Conservation (phyloP, 2,888 invertebrate genomes). For the Volucella inflata region DNA sequence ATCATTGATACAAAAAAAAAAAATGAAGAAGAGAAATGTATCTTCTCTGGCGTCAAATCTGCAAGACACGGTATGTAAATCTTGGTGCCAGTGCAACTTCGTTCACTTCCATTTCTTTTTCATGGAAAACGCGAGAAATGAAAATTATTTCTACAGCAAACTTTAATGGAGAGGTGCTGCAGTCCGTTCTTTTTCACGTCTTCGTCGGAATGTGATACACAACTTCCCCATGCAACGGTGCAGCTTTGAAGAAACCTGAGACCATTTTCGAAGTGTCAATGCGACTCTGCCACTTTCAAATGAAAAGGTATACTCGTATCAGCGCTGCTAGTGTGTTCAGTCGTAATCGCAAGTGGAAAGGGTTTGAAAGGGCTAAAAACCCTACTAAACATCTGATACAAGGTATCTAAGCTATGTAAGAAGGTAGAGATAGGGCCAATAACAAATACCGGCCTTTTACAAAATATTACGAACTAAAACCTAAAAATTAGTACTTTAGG, state of each 20-base stretch:
- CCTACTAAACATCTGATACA: too few species aligned
- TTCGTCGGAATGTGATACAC: slow-evolving; percentile 2
- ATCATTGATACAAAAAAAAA: not conserved
- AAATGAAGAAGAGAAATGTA: not conserved
- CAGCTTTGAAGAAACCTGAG: slow-evolving; percentile 49
- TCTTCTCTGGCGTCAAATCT: slow-evolving; percentile 21
- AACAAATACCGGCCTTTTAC: too few species aligned
- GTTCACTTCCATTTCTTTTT: slow-evolving; percentile 4
- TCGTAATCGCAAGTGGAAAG: not conserved
- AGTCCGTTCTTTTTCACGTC: not conserved
- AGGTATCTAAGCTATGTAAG: too few species aligned
- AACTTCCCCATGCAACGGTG: not conserved
- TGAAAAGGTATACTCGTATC: slow-evolving; percentile 37
- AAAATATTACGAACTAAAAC: too few species aligned
- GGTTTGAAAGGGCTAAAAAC: too few species aligned
- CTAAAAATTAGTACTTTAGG: too few species aligned
- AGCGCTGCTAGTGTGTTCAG: not conserved
- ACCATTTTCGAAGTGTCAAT: slow-evolving; percentile 20
- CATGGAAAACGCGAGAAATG: slow-evolving; percentile 4
- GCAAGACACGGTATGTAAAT: slow-evolving; percentile 9
- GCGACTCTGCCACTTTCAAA: slow-evolving; percentile 43
- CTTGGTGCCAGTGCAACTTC: not conserved
- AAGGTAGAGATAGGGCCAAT: too few species aligned
- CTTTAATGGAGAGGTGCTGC: not conserved
- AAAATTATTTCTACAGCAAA: slow-evolving; percentile 5